These are phyloP conservation scores for Xestia sexstrigata DNA, from an alignment of 2,888 invertebrate species.

Conservation along the genomic window DNA sequence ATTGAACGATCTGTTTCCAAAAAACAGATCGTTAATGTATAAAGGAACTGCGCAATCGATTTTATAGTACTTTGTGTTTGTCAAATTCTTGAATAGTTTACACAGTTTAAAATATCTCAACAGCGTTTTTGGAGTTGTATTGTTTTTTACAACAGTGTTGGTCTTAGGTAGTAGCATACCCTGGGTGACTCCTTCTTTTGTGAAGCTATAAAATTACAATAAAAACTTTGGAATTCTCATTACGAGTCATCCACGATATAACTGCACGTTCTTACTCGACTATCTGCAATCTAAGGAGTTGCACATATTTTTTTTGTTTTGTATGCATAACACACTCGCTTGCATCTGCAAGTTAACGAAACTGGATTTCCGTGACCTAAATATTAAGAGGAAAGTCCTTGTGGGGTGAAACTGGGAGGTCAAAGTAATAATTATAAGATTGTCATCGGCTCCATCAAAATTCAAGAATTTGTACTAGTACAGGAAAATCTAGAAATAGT, in stretches of 20 bases:
- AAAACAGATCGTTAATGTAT: constrained; percentile 29
- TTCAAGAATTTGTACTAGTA: constrained; percentile 32
- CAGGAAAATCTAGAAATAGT: constrained; percentile 50
- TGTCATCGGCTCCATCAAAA: constrained; percentile 43
- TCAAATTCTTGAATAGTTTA: constrained; percentile 23
- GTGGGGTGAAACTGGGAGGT: constrained; percentile 50
- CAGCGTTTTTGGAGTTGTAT: neutral
- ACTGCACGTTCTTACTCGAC: constrained; percentile 29
- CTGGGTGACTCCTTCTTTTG: constrained; percentile 41
- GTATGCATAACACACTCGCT: constrained; percentile 68
- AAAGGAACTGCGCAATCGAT: constrained; percentile 29
- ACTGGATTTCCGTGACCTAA: constrained; percentile 74
- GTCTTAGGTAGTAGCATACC: constrained; percentile 46
- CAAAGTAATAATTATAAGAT: constrained; percentile 51
- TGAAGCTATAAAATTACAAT: neutral
- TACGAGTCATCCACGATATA: constrained; percentile 8
- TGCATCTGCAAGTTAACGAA: constrained; percentile 68
- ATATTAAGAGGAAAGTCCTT: constrained; percentile 71
- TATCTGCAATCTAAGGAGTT: constrained; percentile 63
- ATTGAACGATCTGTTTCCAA: too few relatives aligned
- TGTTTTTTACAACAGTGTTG: constrained; percentile 4
- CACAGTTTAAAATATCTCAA: neutral
- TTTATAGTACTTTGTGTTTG: constrained; percentile 17
- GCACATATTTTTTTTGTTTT: constrained; percentile 63
- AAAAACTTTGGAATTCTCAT: constrained; percentile 6